Base-by-base conservation (phyloP, 2,113 vertebrate genomes). In the Oryzias javanicus region DNA sequence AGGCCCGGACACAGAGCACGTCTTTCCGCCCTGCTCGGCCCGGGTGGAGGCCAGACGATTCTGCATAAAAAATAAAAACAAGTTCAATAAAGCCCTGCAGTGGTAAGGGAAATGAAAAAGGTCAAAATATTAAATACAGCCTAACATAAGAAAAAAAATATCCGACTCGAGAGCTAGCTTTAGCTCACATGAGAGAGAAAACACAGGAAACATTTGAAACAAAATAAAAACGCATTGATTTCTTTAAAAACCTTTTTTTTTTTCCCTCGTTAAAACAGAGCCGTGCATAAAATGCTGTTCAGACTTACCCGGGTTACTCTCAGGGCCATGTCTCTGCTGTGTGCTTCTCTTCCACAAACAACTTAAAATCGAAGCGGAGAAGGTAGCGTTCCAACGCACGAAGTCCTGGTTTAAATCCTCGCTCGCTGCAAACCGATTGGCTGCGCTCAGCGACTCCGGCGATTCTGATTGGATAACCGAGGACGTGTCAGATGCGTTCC, bases 361-460 rank as follows among this genome's bases (percentile, higher is more conserved):
- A n/a, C 4, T 2, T 14, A 0, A 0, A 55, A 0, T 22, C 15
- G 55, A 51, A 64, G 55, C 47, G 27, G 18, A 12, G 44, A 49
- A 3, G 20, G 14, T 1, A n/a, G 0, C 5, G 15, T 17, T 22
- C 16, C 0, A 17, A 0, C 0, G 5, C 20, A 14, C 14, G 17
- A 3, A 19, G 42, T 59, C 55, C 48, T 55, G 56, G 68, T 94
- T 93, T 94, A 94, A 94, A 93, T 81, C 84, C 71, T 89, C 74
- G 80, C 61, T 55, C 42, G 4, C 66, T 65, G 1, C 25, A 60
- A 57, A 49, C 54, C 84, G 81, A 93, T 93, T 94, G 42, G 92
- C 78, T 80, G 81, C 0, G 3, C 12, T 25, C 20, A 16, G 51
- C 57, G 19, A 4, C 6, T 14, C 4, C 3, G 8, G 19, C 12